Base-by-base conservation (phyloP, 2,797 vertebrate species). In the Parauchenoglanis punctatus region DNA sequence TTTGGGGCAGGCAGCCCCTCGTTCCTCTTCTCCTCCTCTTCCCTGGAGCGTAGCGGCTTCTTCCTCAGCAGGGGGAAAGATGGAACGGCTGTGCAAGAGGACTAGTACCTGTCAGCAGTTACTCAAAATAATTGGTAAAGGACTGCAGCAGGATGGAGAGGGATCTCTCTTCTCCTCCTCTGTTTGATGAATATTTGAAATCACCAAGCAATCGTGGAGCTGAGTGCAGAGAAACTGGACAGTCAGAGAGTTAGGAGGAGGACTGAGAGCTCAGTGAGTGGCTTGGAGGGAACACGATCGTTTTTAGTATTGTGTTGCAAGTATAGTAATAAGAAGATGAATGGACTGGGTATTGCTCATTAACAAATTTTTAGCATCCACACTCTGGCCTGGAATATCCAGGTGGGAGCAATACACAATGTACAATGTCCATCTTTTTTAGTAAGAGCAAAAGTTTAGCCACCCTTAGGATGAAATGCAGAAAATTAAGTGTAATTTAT, bases 101-200 rank as follows among this genome's bases (percentile, higher is more conserved):
- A 52, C 93, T 86, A 83, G 91, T 94, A 96, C 95, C 96, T 96
- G 96, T 96, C 96, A 96, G 95, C 95, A 96, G 96, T 95, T 95
- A 95, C 95, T 96, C 94, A 94, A 94, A 94, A 93, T 96, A 96
- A 96, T 96, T 96, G 95, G 95, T 96, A 96, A 96, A 96, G 92
- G 94, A 94, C 93, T 94, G 94, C 94, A 93, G 91, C 92, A 84
- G 95, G 95, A 95, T 91, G 90, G 93, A 92, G 91, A 93, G 86
- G 90, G 89, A 91, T 90, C 90, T 89, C 92, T 93, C 91, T 85
- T 90, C 89, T 93, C 72, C 78, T 87, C 84, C 90, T 91, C 89
- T 85, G 88, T 95, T 93, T 95, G 94, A 95, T 90, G 91, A 93
- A 94, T 93, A 93, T 95, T 95, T 95, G 93, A 96, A 94, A 93